These are phyloP conservation scores for Paralichthys olivaceus DNA, from an alignment of 2,113 vertebrate species.

Conservation along the genomic window DNA sequence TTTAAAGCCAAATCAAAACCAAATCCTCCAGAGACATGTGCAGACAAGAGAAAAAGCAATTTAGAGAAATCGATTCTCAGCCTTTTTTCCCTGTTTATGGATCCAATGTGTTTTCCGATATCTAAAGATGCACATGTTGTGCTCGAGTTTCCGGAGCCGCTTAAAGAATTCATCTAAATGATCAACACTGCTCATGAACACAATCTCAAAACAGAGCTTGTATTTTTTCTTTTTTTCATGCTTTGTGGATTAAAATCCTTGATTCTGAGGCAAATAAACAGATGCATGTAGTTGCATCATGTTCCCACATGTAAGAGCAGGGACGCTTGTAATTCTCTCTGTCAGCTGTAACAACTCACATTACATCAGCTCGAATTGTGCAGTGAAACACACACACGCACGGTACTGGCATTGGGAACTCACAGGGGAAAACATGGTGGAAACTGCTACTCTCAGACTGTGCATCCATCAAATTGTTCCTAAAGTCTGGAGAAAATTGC, in stretches of 20 bases:
- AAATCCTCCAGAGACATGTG: constrained; percentile 54
- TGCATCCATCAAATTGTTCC: constrained; percentile 50
- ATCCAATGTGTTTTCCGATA: constrained; percentile 64
- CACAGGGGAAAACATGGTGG: constrained; percentile 4
- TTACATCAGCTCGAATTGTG: constrained; percentile 20
- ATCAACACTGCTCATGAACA: neutral
- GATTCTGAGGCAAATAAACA: constrained; percentile 24
- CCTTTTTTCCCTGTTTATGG: constrained; percentile 61
- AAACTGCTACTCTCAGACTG: constrained; percentile 25
- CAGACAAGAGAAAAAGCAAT: constrained; percentile 62
- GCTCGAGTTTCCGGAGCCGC: constrained; percentile 18
- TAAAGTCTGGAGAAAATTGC: constrained; percentile 28
- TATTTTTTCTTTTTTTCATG: constrained; percentile 4
- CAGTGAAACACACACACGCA: constrained; percentile 26
- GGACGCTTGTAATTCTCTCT: constrained; percentile 39
- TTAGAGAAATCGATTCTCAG: constrained; percentile 73
- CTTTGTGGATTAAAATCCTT: constrained; percentile 5
- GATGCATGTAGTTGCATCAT: constrained; percentile 35
- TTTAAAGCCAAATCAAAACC: constrained; percentile 72
- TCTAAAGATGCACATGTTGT: constrained; percentile 55
- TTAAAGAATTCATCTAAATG: constrained; percentile 1
- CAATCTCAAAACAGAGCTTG: neutral
- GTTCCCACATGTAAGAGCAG: constrained; percentile 23
- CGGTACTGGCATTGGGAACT: constrained; percentile 15
- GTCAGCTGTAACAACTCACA: constrained; percentile 54